phyloP scores from a whole-genome alignment of 2,797 vertebrate species.

The Chloroceryle amazona region DNA sequence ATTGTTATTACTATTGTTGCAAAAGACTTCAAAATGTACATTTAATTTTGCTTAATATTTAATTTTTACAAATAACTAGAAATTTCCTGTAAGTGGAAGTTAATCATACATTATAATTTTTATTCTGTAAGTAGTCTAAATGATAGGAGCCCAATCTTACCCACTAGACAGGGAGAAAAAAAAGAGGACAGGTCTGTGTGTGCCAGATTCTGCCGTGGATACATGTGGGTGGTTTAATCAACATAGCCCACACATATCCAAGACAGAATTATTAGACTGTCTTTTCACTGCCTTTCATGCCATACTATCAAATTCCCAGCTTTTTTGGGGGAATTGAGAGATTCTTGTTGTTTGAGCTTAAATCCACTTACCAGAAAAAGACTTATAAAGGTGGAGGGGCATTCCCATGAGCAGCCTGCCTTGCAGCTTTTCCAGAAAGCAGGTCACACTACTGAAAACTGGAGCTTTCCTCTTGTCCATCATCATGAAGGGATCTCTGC shows the following conservation, averaged over 20 bases:
- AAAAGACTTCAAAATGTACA: not conserved
- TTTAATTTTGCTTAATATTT: not conserved
- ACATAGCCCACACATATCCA: slow-evolving; percentile 11
- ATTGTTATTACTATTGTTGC: not conserved
- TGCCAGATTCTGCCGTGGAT: slow-evolving; percentile 41
- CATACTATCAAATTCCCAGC: not conserved
- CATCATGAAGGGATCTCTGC: not conserved
- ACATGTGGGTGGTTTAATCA: slow-evolving; percentile 47
- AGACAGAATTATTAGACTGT: slow-evolving; percentile 47
- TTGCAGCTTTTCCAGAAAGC: not conserved
- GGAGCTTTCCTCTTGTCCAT: not conserved
- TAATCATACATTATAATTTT: not conserved
- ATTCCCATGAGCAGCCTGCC: not conserved
- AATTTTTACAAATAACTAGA: not conserved
- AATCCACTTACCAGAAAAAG: not conserved
- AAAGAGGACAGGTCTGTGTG: slow-evolving; percentile 1
- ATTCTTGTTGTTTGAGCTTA: not conserved
- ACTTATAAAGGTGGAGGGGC: not conserved
- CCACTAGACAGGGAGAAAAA: not conserved
- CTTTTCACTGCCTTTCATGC: slow-evolving; percentile 21
- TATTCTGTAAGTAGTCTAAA: not conserved
- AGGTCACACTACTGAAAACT: not conserved
- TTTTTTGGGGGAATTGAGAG: slow-evolving; percentile 8
- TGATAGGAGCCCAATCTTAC: not conserved
- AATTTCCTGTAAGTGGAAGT: not conserved